These are phyloP conservation scores for Ceyx margarethae DNA, from an alignment of 2,113 vertebrate genomes.

Conservation along the genomic window DNA sequence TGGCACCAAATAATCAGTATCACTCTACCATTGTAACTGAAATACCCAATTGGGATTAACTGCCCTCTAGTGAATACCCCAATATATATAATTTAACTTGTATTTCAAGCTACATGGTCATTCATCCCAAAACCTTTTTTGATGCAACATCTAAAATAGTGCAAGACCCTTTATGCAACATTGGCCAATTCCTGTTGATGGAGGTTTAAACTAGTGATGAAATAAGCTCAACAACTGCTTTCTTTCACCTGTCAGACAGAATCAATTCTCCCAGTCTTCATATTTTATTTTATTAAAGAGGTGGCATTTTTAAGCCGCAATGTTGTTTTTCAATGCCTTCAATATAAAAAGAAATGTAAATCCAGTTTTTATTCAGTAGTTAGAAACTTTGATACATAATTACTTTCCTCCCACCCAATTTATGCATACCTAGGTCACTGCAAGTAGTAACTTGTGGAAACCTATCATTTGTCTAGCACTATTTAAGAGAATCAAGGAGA, in stretches of 20 bases:
- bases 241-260: neutral
- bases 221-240: neutral
- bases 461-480: neutral
- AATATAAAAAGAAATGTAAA: neutral
- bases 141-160: neutral
- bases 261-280: neutral
- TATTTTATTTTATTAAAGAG: neutral
- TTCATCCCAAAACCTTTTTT: neutral
- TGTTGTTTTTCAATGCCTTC: neutral
- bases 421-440: neutral
- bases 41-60: neutral
- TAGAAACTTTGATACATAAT: neutral
- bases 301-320: neutral
- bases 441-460: neutral
- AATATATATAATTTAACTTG: neutral
- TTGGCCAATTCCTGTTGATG: neutral
- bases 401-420: neutral
- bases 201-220: neutral
- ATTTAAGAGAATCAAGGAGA: neutral
- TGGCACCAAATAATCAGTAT: neutral
- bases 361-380: neutral
- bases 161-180: neutral
- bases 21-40: neutral
- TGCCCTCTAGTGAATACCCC: neutral
- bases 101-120: neutral